These are phyloP conservation scores for Drosophila willistoni DNA, from an alignment of 1,140 invertebrate genomes.

Conservation along the genomic window DNA sequence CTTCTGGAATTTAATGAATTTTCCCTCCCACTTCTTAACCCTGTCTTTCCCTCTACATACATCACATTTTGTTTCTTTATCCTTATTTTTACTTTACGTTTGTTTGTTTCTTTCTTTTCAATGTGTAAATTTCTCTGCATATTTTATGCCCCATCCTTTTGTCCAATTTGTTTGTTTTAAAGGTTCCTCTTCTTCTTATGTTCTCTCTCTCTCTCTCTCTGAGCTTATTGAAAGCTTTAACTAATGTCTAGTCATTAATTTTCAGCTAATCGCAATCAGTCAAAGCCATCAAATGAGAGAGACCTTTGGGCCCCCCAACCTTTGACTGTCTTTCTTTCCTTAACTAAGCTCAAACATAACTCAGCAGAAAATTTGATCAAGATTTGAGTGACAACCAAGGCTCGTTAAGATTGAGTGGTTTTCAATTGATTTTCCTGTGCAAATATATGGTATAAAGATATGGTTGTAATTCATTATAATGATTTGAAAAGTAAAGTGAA, in stretches of 20 bases:
- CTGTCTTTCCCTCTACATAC: not conserved
- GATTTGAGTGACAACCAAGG: constrained; percentile 43
- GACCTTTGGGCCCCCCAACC: not conserved
- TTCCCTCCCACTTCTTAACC: not conserved
- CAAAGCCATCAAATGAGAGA: constrained; percentile 33
- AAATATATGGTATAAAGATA: not conserved
- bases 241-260: constrained; percentile 60
- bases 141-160: constrained; percentile 43
- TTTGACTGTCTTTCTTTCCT: not conserved
- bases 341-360: constrained; percentile 28
- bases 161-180: constrained; percentile 20
- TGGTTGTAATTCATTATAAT: not conserved
- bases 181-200: not conserved
- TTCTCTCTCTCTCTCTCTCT: constrained; percentile 25
- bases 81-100: constrained; percentile 10
- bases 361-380: constrained; percentile 44
- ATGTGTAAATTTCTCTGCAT: constrained; percentile 45
- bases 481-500: not conserved
- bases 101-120: constrained; percentile 22
- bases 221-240: constrained; percentile 28
- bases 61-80: not conserved
- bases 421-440: not conserved
- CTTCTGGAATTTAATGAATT: constrained; percentile 40
- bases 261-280: constrained; percentile 65
- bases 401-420: constrained; percentile 24